phyloP scores from a whole-genome alignment of 2,888 invertebrate species.

The Reticulitermes lucifugus region DNA sequence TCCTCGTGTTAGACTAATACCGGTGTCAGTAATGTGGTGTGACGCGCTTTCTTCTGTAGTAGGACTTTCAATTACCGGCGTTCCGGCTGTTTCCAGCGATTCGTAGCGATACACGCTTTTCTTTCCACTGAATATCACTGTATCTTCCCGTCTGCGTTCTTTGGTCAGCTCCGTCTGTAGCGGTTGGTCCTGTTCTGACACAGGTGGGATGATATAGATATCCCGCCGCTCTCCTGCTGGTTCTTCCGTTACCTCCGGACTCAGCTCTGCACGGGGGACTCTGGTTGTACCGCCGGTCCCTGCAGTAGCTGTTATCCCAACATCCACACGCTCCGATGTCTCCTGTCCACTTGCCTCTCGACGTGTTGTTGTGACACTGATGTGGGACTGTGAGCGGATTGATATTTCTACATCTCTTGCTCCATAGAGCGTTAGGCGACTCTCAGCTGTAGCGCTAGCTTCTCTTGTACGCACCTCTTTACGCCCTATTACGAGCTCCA shows the following conservation, averaged over 20 bases:
- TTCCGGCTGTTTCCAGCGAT: conserved; percentile 60
- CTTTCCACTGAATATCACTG: conserved; percentile 66
- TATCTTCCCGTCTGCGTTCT: conserved; percentile 65
- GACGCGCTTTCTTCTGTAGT: conserved; percentile 66
- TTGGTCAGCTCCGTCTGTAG: conserved; percentile 50
- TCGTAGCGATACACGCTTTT: conserved; percentile 67
- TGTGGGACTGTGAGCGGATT: conserved; percentile 67
- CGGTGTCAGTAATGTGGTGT: conserved; percentile 68
- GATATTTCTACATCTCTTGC: conserved; percentile 69
- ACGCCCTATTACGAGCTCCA: conserved; percentile 67
- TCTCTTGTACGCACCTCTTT: conserved; percentile 68
- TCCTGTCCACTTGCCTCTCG: conserved; percentile 64
- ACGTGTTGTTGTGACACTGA: conserved; percentile 65
- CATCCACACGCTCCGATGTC: conserved; percentile 65
- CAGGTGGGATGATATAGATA: conserved; percentile 60
- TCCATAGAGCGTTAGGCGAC: conserved; percentile 67
- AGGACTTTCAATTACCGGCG: conserved; percentile 61
- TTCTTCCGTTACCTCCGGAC: conserved; percentile 57
- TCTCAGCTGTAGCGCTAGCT: conserved; percentile 67
- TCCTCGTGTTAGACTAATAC: conserved; percentile 67
- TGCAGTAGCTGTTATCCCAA: conserved; percentile 64
- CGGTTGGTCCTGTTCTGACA: not conserved
- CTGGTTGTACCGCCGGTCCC: conserved; percentile 59
- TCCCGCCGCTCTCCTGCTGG: conserved; percentile 57
- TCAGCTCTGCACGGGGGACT: conserved; percentile 55